Conservation (phyloP, 2,113 vertebrate genomes). For the Syrrhaptes paradoxus region DNA sequence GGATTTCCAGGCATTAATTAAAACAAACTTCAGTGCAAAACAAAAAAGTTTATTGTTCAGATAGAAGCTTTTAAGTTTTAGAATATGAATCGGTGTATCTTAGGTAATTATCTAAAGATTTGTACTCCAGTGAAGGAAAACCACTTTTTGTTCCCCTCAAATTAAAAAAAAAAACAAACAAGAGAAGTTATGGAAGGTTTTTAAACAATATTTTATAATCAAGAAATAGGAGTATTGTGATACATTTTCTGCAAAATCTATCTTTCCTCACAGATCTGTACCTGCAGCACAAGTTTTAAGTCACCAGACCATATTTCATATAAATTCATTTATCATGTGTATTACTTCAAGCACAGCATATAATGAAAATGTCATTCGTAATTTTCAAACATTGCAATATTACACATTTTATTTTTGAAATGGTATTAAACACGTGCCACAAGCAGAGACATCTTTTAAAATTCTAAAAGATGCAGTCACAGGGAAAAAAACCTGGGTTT, state of each 20-base stretch:
- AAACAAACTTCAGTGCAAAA: background rate
- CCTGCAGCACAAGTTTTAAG: background rate
- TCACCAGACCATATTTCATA: background rate
- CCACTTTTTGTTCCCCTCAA: rapidly evolving
- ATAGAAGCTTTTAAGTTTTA: background rate
- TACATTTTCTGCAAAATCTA: background rate
- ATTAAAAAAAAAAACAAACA: background rate
- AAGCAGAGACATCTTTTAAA: background rate
- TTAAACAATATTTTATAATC: background rate
- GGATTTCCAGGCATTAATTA: background rate
- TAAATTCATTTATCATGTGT: background rate
- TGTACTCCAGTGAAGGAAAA: background rate
- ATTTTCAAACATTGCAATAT: background rate
- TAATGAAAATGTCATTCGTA: background rate
- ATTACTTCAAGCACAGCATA: background rate
- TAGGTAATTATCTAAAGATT: background rate
- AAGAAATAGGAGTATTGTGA: background rate
- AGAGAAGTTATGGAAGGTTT: background rate
- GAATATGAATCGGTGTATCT: background rate
- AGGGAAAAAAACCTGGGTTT: background rate
- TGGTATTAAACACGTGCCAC: background rate
- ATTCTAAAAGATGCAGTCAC: background rate
- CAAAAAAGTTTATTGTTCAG: background rate
- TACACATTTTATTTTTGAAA: background rate
- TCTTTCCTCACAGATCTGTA: background rate